A percentile compares a stretch with the other conserved stretches of the same genome.
Conservation (phyloP, 2,888 invertebrate genomes). For the Leptarthrus brevirostris region DNA sequence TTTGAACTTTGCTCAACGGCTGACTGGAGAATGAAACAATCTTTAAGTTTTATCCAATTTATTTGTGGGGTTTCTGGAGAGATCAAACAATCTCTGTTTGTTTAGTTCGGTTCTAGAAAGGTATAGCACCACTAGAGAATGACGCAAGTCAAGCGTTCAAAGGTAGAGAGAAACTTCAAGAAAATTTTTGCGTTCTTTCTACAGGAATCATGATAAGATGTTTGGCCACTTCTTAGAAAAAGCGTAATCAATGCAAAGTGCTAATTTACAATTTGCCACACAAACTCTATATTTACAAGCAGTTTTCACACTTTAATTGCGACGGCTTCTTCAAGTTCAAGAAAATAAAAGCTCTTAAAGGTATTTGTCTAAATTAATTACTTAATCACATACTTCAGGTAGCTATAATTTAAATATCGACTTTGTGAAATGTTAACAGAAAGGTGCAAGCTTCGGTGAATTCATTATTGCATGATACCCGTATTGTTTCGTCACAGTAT, state of each 20-base stretch:
- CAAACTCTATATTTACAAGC: constrained; percentile 10
- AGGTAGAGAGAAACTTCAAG: background rate
- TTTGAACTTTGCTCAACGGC: constrained; percentile 11
- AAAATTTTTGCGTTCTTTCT: background rate
- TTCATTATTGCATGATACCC: too few relatives aligned
- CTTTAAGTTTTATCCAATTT: background rate
- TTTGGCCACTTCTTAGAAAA: background rate
- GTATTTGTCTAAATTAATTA: background rate
- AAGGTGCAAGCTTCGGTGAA: too few relatives aligned
- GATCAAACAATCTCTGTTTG: too few relatives aligned
- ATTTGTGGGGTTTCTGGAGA: background rate
- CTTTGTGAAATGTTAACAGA: too few relatives aligned
- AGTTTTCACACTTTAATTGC: background rate
- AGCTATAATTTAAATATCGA: too few relatives aligned
- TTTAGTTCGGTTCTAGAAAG: background rate
- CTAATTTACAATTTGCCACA: constrained; percentile 3
- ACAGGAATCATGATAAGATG: background rate
- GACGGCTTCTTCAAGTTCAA: background rate
- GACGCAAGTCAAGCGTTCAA: background rate
- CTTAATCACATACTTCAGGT: background rate
- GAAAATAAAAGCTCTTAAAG: background rate
- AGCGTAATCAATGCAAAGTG: background rate
- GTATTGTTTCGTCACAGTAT: too few relatives aligned
- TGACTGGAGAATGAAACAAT: background rate
- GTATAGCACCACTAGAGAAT: background rate